Percentiles rank a stretch among this genome's conserved stretches.
Conservation (phyloP, 2,113 vertebrate genomes). For the Hemicordylus capensis region DNA sequence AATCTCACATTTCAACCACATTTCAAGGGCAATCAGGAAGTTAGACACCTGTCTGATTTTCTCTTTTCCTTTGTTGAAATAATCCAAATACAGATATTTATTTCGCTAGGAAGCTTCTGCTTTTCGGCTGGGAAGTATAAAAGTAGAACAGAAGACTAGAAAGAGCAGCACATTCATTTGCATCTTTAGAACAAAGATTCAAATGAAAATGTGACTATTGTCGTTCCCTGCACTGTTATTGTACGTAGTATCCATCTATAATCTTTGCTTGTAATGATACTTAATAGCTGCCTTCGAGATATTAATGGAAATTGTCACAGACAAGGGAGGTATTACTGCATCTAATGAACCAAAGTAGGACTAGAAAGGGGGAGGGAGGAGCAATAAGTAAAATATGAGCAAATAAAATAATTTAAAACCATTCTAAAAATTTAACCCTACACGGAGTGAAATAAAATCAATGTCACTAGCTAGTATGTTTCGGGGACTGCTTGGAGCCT, state of each 20-base stretch:
- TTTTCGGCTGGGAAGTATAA: conserved; percentile 65
- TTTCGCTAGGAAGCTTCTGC: conserved; percentile 54
- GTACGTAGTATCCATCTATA: conserved; percentile 72
- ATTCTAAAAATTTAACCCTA: conserved; percentile 76
- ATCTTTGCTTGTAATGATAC: conserved; percentile 81
- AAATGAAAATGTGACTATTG: conserved; percentile 81
- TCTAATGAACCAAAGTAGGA: conserved; percentile 78
- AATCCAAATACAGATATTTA: conserved; percentile 69
- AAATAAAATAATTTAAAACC: conserved; percentile 73
- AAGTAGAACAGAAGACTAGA: conserved; percentile 56
- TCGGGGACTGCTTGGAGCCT: not conserved
- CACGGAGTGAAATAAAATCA: conserved; percentile 49
- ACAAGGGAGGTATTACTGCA: conserved; percentile 75
- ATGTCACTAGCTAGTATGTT: not conserved
- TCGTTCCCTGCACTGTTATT: conserved; percentile 75
- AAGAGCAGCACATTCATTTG: conserved; percentile 69
- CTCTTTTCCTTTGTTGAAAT: conserved; percentile 59
- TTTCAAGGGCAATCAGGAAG: conserved; percentile 30
- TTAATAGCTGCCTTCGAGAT: conserved; percentile 83
- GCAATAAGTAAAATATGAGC: conserved; percentile 73
- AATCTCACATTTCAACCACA: conserved; percentile 58
- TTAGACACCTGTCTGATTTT: conserved; percentile 45
- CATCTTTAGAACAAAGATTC: conserved; percentile 80
- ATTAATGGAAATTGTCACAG: conserved; percentile 86
- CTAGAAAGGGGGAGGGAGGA: conserved; percentile 68